These are phyloP conservation scores for Leucosticte australis DNA, from an alignment of 2,113 vertebrate species.

Conservation along the genomic window DNA sequence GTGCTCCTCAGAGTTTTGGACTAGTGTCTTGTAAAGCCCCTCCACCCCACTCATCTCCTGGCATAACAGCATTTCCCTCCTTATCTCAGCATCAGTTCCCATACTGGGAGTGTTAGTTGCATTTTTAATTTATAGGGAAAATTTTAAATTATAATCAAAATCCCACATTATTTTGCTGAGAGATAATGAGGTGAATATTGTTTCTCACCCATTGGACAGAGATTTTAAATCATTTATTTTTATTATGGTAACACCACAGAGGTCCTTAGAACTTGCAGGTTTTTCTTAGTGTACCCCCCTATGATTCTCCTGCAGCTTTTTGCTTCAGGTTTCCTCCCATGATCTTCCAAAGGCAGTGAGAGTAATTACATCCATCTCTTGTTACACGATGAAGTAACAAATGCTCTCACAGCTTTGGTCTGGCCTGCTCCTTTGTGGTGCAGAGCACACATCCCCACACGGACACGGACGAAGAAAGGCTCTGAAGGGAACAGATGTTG, in stretches of 20 bases:
- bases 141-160: background rate
- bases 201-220: background rate
- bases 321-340: background rate
- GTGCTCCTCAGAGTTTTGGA: background rate
- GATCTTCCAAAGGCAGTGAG: background rate
- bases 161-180: background rate
- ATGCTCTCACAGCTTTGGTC: background rate
- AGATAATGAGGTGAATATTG: conserved; percentile 1
- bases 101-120: background rate
- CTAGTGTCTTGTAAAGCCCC: background rate
- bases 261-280: background rate
- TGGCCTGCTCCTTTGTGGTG: background rate
- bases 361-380: background rate
- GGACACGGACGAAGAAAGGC: background rate
- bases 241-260: background rate
- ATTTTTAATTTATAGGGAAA: background rate
- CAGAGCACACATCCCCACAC: fast-evolving
- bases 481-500: background rate
- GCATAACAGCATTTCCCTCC: background rate
- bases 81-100: background rate
- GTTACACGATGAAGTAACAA: background rate
- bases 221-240: background rate
- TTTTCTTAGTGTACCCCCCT: background rate
- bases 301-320: background rate
- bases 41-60: background rate